Conservation (phyloP, 2,797 vertebrate species). For the Coregonus sp. region DNA sequence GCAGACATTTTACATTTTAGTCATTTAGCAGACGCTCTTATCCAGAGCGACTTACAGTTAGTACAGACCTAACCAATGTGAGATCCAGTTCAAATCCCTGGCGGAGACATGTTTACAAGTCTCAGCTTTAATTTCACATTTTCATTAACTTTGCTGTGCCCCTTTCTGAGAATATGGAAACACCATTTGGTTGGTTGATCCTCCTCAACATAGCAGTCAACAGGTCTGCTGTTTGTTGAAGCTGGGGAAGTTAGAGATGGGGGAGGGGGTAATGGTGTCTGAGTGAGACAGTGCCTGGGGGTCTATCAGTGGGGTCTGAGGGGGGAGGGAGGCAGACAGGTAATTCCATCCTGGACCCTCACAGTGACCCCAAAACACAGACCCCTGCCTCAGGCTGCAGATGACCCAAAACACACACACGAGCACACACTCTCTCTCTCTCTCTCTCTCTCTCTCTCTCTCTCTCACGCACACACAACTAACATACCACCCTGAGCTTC, state of each 20-base stretch:
- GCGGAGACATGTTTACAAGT: background rate
- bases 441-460: background rate
- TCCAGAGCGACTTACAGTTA: too few relatives aligned
- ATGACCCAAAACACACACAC: conserved; percentile 53
- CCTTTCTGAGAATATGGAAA: too few relatives aligned
- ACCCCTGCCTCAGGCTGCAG: conserved; percentile 56
- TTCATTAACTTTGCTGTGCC: too few relatives aligned
- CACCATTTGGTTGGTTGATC: too few relatives aligned
- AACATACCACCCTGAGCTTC: background rate
- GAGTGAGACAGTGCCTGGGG: conserved; percentile 28
- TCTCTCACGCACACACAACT: background rate
- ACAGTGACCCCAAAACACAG: conserved; percentile 69
- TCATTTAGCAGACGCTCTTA: too few relatives aligned
- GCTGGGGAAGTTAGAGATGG: background rate
- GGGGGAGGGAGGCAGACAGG: conserved; percentile 32
- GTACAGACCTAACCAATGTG: too few relatives aligned
- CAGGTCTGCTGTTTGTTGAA: background rate
- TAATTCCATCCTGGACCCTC: conserved; percentile 68
- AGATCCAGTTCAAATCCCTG: too few relatives aligned
- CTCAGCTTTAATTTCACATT: background rate
- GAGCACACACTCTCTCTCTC: background rate
- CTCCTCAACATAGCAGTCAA: too few relatives aligned
- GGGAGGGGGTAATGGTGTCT: background rate
- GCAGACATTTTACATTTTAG: too few relatives aligned
- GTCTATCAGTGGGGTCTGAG: conserved; percentile 22